phyloP scores from a whole-genome alignment of 2,888 invertebrate genomes.

The Lepas anatifera region DNA sequence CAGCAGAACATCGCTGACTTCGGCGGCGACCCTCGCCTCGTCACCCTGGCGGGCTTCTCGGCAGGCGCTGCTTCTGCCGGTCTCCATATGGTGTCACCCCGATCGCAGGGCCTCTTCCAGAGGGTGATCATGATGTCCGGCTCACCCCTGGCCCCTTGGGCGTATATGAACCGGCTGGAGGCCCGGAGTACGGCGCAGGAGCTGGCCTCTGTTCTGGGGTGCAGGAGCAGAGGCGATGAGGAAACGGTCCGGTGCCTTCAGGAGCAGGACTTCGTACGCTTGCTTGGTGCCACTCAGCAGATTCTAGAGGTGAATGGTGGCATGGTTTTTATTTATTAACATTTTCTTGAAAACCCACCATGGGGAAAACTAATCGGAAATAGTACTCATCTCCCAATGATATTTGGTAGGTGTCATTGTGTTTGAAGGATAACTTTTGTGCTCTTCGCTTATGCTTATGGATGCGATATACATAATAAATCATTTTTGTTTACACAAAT shows the following conservation, averaged over 20 bases:
- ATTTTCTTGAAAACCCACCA: too few relatives aligned
- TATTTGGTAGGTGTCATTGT: too few relatives aligned
- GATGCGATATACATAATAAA: too few relatives aligned
- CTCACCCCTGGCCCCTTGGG: conserved; percentile 30
- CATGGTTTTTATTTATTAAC: too few relatives aligned
- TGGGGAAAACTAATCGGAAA: too few relatives aligned
- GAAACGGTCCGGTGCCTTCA: conserved; percentile 16
- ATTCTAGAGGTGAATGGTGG: conserved; percentile 22
- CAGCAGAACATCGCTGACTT: conserved; percentile 62
- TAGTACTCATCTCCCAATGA: too few relatives aligned
- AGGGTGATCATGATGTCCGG: conserved; percentile 30
- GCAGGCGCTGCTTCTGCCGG: conserved; percentile 58
- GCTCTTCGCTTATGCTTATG: too few relatives aligned
- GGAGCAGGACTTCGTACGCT: conserved; percentile 16
- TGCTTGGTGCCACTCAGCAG: conserved; percentile 20
- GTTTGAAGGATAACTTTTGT: too few relatives aligned
- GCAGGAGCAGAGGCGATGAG: conserved; percentile 14
- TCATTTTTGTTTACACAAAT: too few relatives aligned
- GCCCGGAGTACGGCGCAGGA: background rate
- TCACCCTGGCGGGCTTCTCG: conserved; percentile 74
- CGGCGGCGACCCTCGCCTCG: conserved; percentile 61
- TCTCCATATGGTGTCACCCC: conserved; percentile 52
- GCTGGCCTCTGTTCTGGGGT: conserved; percentile 19
- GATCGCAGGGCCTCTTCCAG: conserved; percentile 44
- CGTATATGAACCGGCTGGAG: conserved; percentile 14